These are phyloP conservation scores for Bubo scandiacus DNA, from an alignment of 2,113 vertebrate genomes.

Conservation along the genomic window DNA sequence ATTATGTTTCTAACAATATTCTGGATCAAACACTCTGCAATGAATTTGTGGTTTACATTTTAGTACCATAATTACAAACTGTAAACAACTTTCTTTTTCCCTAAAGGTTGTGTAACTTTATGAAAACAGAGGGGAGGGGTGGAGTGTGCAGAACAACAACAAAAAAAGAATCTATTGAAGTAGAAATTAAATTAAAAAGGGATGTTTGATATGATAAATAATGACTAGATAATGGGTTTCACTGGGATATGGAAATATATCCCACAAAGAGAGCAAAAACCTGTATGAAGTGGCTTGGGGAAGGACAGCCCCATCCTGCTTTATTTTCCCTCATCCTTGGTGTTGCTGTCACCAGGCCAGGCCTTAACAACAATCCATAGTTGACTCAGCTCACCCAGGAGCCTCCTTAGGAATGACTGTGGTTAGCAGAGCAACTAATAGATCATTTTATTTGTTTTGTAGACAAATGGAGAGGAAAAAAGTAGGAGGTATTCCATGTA, in stretches of 20 bases:
- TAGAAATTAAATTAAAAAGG: constrained; percentile 78
- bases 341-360: background rate
- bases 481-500: background rate
- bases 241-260: constrained; percentile 80
- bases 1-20: constrained; percentile 72
- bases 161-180: constrained; percentile 70
- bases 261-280: constrained; percentile 50
- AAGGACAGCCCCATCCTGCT: background rate
- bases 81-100: constrained; percentile 72
- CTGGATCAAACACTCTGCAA: constrained; percentile 68
- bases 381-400: background rate
- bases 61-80: constrained; percentile 66
- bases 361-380: background rate
- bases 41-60: constrained; percentile 69
- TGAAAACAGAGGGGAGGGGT: constrained; percentile 53
- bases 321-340: background rate
- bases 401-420: background rate
- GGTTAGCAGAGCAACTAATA: background rate
- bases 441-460: background rate
- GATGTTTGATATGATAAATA: constrained; percentile 81
- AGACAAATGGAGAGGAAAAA: background rate
- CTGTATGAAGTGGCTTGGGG: background rate
- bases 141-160: background rate
- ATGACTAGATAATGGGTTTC: constrained; percentile 80
- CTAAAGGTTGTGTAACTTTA: constrained; percentile 68